These are phyloP conservation scores for Cantharis rustica DNA, from an alignment of 2,888 invertebrate genomes.

Conservation along the genomic window DNA sequence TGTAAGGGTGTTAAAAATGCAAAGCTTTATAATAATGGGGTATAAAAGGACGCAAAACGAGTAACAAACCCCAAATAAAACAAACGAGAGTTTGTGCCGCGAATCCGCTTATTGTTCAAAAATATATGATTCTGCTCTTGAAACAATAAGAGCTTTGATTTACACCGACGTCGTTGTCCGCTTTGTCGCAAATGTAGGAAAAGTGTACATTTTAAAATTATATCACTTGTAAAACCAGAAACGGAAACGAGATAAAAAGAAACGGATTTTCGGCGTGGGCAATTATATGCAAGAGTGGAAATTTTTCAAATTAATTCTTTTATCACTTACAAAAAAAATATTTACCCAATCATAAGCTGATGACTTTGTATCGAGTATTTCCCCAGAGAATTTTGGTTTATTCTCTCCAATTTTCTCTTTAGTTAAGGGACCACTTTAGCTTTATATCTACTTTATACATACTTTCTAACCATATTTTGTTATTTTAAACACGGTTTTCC, in stretches of 20 bases:
- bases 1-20: constrained; percentile 20
- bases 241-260: constrained; percentile 44
- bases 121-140: constrained; percentile 40
- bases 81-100: constrained; percentile 16
- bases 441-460: constrained; percentile 14
- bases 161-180: constrained; percentile 39
- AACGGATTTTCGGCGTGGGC: neutral
- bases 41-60: constrained; percentile 22
- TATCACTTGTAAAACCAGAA: constrained; percentile 47
- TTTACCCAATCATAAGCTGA: constrained; percentile 19
- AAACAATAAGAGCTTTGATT: constrained; percentile 48
- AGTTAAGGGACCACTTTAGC: constrained; percentile 21
- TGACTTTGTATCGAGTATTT: constrained; percentile 24
- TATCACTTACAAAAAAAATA: neutral
- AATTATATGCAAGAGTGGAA: neutral
- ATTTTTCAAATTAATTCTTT: neutral
- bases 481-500: constrained; percentile 12
- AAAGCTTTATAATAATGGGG: constrained; percentile 26
- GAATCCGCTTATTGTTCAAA: constrained; percentile 32
- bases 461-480: constrained; percentile 13
- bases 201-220: constrained; percentile 48
- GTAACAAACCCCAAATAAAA: constrained; percentile 25
- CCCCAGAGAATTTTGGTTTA: constrained; percentile 16
- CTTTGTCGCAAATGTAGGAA: constrained; percentile 34
- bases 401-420: constrained; percentile 18